Base-by-base conservation (phyloP, 2,888 invertebrate species). In the Achlya flavicornis region DNA sequence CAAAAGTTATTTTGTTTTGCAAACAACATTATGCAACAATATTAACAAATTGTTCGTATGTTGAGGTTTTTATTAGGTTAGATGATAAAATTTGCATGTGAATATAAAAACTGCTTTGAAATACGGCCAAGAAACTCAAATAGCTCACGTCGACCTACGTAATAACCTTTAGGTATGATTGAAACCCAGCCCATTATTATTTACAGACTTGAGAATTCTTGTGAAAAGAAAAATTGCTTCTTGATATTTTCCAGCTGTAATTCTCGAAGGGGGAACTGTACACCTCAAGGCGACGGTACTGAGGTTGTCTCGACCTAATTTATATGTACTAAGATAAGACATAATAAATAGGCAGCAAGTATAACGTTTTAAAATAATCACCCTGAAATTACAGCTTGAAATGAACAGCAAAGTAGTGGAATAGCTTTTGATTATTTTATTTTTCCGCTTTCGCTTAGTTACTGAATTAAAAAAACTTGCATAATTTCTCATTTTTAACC, bases 291-390 rank as follows among this genome's bases (percentile, higher is more conserved):
- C 71, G 69, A 71, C 73, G 73, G 68, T 62, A 63, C 65, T 65
- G 59, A 69, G 64, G 74, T 71, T 74, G 75, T 73, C 74, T 46
- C 63, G 66, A 64, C 74, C 73, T 76, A 85, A 87, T 86, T 86
- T 81, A 87, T 84, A 80, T 76, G 71, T 76, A 74, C 70, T 73
- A 65, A 85, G 86, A 87, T 86, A 86, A 86, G 78, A 68, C 70
- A 78, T 84, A 76, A 84, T 86, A 85, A 85, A 85, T 84, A 85
- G 82, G 83, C 77, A 74, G 72, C 76, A 79, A 79, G 76, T 83
- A 83, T 83, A 85, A 79, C 78, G 80, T 80, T 85, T 82, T 81
- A 80, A 84, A 86, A 85, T 86, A 83, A 86, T 85, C 80, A 76
- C 81, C 79, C 76, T 76, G 77, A 78, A 82, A 83, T 83, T 85